Percentiles rank a stretch among this genome's conserved stretches.
Conservation (phyloP, 2,113 vertebrate genomes). For the Collichthys lucidus region DNA sequence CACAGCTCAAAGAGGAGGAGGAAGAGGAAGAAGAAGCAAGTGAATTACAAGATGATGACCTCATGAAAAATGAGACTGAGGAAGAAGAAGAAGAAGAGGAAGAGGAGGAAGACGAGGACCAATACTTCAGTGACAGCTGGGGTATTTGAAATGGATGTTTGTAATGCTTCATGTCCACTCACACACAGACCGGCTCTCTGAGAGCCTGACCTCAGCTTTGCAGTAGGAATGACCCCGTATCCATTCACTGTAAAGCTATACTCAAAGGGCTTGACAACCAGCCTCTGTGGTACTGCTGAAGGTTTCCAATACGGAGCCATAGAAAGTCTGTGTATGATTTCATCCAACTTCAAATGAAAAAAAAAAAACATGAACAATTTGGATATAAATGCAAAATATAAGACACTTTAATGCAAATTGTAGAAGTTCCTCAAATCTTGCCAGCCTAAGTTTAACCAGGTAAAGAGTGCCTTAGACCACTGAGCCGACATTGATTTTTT, state of each 20-base stretch:
- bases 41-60: conserved; percentile 71
- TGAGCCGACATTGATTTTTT: not conserved
- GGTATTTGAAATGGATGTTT: conserved; percentile 80
- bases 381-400: conserved; percentile 13
- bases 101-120: conserved; percentile 83
- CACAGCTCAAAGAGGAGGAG: conserved; percentile 83
- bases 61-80: conserved; percentile 62
- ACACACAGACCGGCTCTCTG: conserved; percentile 32
- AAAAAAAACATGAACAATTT: conserved; percentile 20
- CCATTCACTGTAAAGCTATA: conserved; percentile 56
- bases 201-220: conserved; percentile 60
- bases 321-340: conserved; percentile 22
- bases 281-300: conserved; percentile 9
- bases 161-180: conserved; percentile 60
- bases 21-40: conserved; percentile 66
- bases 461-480: conserved; percentile 23
- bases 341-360: not conserved
- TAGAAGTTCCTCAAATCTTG: conserved; percentile 12
- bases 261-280: not conserved
- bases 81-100: conserved; percentile 63
- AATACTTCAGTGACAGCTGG: conserved; percentile 89
- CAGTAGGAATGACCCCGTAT: conserved; percentile 55
- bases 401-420: conserved; percentile 30
- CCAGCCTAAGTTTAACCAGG: conserved; percentile 15
- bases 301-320: conserved; percentile 39